These are phyloP conservation scores for Numida meleagris DNA, from an alignment of 2,113 vertebrate genomes.

Conservation along the genomic window DNA sequence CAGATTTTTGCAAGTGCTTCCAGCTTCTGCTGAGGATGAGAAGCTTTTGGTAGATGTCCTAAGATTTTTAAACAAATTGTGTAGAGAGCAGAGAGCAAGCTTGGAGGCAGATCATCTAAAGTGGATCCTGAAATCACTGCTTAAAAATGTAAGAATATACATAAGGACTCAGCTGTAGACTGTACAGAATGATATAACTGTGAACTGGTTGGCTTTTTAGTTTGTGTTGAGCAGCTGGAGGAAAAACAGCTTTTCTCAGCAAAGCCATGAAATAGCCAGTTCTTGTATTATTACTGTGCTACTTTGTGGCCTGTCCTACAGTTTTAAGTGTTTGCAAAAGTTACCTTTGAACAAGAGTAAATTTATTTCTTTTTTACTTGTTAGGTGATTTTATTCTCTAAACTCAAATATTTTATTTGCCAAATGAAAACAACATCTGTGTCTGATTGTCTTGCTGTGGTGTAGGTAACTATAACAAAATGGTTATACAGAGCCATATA, in stretches of 20 bases:
- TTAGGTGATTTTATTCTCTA: not conserved
- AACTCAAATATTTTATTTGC: not conserved
- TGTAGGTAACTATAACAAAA: not conserved
- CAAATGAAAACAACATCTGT: not conserved
- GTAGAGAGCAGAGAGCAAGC: conserved; percentile 77
- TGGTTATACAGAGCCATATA: not conserved
- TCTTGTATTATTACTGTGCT: not conserved
- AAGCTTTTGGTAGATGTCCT: conserved; percentile 89
- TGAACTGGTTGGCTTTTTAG: not conserved
- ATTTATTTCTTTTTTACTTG: not conserved
- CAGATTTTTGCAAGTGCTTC: conserved; percentile 94
- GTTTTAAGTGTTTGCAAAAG: not conserved
- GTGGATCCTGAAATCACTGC: conserved; percentile 90
- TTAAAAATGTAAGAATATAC: conserved; percentile 83
- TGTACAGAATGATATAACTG: not conserved
- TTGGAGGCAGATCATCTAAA: conserved; percentile 79
- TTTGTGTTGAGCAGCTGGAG: not conserved
- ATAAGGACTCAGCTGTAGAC: not conserved
- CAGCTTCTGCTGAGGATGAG: conserved; percentile 90
- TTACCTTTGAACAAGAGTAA: not conserved
- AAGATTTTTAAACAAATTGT: conserved; percentile 87
- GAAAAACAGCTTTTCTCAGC: not conserved
- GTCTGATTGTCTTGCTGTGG: not conserved
- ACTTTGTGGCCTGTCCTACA: not conserved
- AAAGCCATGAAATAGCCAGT: not conserved